A percentile compares a stretch with the other conserved stretches of the same genome.
These are phyloP conservation scores for Crotalus horridus DNA, from an alignment of 2,113 vertebrate genomes.

Conservation along the genomic window DNA sequence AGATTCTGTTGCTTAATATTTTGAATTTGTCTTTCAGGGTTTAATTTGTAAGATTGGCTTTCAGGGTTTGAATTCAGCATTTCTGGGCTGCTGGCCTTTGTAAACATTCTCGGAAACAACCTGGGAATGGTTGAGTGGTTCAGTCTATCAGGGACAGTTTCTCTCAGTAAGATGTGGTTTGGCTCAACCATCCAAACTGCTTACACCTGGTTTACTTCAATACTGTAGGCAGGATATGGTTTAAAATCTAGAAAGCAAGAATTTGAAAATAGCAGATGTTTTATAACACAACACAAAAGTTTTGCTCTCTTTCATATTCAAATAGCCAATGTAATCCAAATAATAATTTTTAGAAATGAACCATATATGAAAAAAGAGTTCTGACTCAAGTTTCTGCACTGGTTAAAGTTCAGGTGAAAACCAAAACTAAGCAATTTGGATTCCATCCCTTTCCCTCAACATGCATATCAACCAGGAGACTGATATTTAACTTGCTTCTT, in stretches of 20 bases:
- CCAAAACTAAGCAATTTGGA: neutral
- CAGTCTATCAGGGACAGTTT: conserved; percentile 62
- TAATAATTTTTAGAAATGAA: conserved; percentile 59
- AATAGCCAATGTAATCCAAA: conserved; percentile 61
- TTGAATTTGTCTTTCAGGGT: conserved; percentile 58
- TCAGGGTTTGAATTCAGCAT: conserved; percentile 59
- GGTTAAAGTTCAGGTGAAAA: neutral
- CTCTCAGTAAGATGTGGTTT: conserved; percentile 72
- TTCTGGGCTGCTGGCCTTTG: conserved; percentile 69
- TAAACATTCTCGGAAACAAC: conserved; percentile 61
- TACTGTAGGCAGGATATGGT: conserved; percentile 64
- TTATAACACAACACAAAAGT: conserved; percentile 41
- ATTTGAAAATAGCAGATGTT: conserved; percentile 66
- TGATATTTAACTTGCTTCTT: neutral
- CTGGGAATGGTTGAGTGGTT: conserved; percentile 53
- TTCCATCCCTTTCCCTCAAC: neutral
- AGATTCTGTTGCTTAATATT: conserved; percentile 52
- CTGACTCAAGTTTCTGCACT: conserved; percentile 22
- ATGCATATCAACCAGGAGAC: neutral
- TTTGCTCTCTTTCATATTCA: conserved; percentile 38
- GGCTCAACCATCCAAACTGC: conserved; percentile 70
- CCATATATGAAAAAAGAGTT: neutral
- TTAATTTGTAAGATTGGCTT: conserved; percentile 56
- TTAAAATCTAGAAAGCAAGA: conserved; percentile 59
- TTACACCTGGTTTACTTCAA: conserved; percentile 74